A percentile compares a stretch with the other conserved stretches of the same genome.
These are phyloP conservation scores for Acrobeloides nanus DNA, from an alignment of 2,888 invertebrate genomes.

Conservation along the genomic window DNA sequence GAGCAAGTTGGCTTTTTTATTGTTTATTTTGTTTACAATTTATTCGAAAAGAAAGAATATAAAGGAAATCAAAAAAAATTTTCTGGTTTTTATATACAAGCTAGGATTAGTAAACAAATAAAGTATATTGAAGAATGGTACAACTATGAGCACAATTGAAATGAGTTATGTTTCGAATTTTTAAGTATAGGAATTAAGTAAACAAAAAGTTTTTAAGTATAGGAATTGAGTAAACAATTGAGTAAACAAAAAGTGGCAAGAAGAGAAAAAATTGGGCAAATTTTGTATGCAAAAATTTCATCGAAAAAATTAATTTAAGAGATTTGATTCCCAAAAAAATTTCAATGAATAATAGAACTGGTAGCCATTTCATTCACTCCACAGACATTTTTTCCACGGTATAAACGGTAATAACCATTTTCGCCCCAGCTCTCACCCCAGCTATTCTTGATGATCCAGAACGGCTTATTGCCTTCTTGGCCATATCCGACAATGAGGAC, in stretches of 20 bases:
- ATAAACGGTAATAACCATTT: slow-evolving; percentile 63
- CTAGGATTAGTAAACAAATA: background rate
- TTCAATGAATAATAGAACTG: slow-evolving; percentile 32
- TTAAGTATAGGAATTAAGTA: background rate
- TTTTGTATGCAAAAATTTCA: background rate
- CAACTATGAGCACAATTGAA: background rate
- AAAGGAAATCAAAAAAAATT: no score
- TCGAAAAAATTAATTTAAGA: background rate
- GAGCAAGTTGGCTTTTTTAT: no score
- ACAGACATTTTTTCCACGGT: slow-evolving; percentile 86
- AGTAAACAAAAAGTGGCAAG: background rate
- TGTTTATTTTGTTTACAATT: no score
- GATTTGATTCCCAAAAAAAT: background rate
- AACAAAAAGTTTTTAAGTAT: background rate
- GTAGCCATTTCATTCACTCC: slow-evolving; percentile 85
- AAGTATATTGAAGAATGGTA: slow-evolving; percentile 1
- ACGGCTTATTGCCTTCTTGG: slow-evolving; percentile 43
- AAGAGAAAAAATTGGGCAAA: background rate
- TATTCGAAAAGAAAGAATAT: no score
- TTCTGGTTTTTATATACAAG: background rate
- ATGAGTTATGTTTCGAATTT: background rate
- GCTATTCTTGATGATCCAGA: slow-evolving; percentile 49
- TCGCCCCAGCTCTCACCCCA: slow-evolving; percentile 52
- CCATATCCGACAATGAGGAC: slow-evolving; percentile 53
- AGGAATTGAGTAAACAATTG: background rate